These are phyloP conservation scores for Junonia oenone DNA, from an alignment of 2,888 invertebrate genomes.

Conservation along the genomic window DNA sequence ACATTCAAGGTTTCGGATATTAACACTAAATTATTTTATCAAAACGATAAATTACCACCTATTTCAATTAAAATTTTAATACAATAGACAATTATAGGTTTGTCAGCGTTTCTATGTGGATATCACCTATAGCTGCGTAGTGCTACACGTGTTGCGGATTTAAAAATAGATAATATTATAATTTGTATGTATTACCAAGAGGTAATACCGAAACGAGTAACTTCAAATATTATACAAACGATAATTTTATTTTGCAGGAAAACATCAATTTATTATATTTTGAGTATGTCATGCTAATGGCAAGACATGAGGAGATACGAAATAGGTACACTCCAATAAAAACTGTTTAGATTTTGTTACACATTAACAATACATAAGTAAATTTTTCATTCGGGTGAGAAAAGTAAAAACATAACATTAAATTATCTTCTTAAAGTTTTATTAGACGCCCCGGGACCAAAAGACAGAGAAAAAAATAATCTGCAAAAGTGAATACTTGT, in stretches of 20 bases:
- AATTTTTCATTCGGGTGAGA: neutral
- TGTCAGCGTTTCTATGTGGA: neutral
- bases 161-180: neutral
- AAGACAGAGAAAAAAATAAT: neutral
- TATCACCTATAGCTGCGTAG: neutral
- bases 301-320: neutral
- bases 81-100: neutral
- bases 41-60: conserved; percentile 1
- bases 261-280: neutral
- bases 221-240: neutral
- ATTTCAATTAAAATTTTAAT: neutral
- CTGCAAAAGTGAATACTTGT: neutral
- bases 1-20: conserved; percentile 18
- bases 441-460: neutral
- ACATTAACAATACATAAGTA: no score
- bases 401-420: neutral
- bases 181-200: neutral
- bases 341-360: no score
- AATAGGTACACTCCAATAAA: neutral
- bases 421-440: neutral
- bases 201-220: neutral
- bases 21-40: conserved; percentile 7
- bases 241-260: neutral
- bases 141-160: neutral
- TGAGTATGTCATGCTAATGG: neutral